Conservation (phyloP, 2,888 invertebrate genomes). For the Habroteleia sp. region DNA sequence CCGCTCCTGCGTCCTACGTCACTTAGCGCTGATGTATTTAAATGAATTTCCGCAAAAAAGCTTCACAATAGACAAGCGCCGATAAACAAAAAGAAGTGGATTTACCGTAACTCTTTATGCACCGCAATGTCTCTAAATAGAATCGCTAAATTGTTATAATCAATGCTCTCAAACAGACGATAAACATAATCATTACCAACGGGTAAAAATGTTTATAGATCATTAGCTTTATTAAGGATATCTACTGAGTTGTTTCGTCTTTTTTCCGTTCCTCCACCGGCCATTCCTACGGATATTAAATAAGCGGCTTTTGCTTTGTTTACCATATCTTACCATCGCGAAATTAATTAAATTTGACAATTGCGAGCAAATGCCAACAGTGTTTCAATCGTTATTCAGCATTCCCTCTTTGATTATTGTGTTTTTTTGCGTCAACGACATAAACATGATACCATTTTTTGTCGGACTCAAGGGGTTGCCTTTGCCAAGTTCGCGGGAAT, state of each 20-base stretch:
- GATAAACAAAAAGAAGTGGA: constrained; percentile 14
- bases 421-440: constrained; percentile 44
- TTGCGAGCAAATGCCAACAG: constrained; percentile 6
- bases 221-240: constrained; percentile 34
- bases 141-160: constrained; percentile 27
- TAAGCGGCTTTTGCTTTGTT: constrained; percentile 12
- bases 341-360: constrained; percentile 39
- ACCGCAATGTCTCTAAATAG: constrained; percentile 13
- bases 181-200: constrained; percentile 29
- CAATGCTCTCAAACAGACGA: constrained; percentile 15
- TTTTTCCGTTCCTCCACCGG: not conserved
- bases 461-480: constrained; percentile 43
- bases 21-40: constrained; percentile 28
- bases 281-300: constrained; percentile 17
- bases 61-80: constrained; percentile 7
- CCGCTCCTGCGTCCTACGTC: constrained; percentile 24
- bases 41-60: constrained; percentile 23
- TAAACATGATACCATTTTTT: constrained; percentile 50
- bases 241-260: constrained; percentile 12
- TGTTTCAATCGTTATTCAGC: constrained; percentile 38
- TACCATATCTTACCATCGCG: constrained; percentile 12
- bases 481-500: too few relatives aligned
- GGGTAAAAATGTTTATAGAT: constrained; percentile 37
- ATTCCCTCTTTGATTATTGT: constrained; percentile 43
- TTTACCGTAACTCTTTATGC: constrained; percentile 38